These are phyloP conservation scores for Labroides dimidiatus DNA, from an alignment of 2,797 vertebrate genomes.

Conservation along the genomic window DNA sequence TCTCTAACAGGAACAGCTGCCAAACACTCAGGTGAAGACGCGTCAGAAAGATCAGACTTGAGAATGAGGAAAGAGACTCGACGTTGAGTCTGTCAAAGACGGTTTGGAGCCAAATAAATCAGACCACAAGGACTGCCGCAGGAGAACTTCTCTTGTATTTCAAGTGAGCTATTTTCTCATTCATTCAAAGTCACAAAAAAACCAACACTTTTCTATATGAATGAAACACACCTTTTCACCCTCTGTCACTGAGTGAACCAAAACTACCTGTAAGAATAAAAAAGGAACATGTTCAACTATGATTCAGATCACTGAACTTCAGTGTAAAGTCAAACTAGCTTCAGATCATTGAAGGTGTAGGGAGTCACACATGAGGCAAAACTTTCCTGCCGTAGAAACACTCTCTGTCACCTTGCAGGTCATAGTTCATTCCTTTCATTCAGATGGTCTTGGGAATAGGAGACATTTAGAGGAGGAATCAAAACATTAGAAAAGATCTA, in stretches of 20 bases:
- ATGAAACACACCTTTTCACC: background rate
- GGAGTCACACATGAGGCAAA: constrained; percentile 1
- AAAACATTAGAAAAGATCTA: constrained; percentile 1
- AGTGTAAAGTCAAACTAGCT: background rate
- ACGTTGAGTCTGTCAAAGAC: constrained; percentile 1
- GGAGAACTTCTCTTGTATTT: constrained; percentile 17
- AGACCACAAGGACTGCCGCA: constrained; percentile 24
- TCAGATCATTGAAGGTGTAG: background rate
- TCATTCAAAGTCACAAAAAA: constrained; percentile 22
- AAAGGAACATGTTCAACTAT: background rate
- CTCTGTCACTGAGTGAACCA: background rate
- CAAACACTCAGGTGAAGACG: constrained; percentile 57
- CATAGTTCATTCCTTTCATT: constrained; percentile 26
- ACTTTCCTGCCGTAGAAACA: constrained; percentile 5
- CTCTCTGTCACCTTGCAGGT: background rate
- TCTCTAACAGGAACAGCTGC: constrained; percentile 41
- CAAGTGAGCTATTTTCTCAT: background rate
- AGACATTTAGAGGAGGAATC: constrained; percentile 12
- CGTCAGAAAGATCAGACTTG: constrained; percentile 33
- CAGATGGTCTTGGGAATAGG: constrained; percentile 1
- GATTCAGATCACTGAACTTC: background rate
- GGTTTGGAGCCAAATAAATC: constrained; percentile 48
- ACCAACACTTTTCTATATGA: constrained; percentile 4
- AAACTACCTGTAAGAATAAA: background rate
- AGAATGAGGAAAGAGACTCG: constrained; percentile 2